Evolutionary conservation across 2,888 invertebrate species (phyloP), one percentile per base, ranked within the genome.

Genomic region (Lasioglossum calceatum): DNA sequence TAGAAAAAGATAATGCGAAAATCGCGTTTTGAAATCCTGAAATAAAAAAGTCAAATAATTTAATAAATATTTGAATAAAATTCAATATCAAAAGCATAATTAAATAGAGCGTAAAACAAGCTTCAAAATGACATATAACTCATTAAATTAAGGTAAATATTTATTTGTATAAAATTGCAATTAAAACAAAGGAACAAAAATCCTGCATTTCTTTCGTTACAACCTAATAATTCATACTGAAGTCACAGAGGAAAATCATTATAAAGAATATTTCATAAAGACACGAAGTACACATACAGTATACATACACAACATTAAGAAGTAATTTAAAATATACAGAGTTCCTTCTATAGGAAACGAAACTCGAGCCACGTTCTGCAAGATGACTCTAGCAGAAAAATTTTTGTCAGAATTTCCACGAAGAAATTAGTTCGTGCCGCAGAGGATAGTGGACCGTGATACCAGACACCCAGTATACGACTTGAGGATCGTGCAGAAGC

Each of bases 401-500:
- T 61, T 12, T 12, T 4, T 2, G 5, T 4, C 14, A 14, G 4
- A 5, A 61, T 27, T 61, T 2, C 4, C 14, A 12, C 14, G 7
- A 32, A 27, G 2, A 64, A 32, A 64, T 32, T 16, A n/a, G 10
- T 32, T 27, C 5, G 5, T 32, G 61, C 23, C 0, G 1, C 16
- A 32, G 12, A 27, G 14, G 14, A 27, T 27, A 14, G 1, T n/a
- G 61, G 16, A 5, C 27, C 61, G 27, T 14, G 16, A 61, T 61
- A 16, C 4, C 61, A 64, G 61, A 64, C 61, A 64, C 61, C 61
- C 61, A 32, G 61, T 64, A 64, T 61, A 61, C 3, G 27, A 23
- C 12, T 61, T 14, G 5, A 32, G 16, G 14, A 32, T 86, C 78
- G 74, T 61, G 73, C 58, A 54, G 71, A 27, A 85, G 61, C 74